Conservation (phyloP, 1,140 invertebrate species). For the Drosophila repletoides region DNA sequence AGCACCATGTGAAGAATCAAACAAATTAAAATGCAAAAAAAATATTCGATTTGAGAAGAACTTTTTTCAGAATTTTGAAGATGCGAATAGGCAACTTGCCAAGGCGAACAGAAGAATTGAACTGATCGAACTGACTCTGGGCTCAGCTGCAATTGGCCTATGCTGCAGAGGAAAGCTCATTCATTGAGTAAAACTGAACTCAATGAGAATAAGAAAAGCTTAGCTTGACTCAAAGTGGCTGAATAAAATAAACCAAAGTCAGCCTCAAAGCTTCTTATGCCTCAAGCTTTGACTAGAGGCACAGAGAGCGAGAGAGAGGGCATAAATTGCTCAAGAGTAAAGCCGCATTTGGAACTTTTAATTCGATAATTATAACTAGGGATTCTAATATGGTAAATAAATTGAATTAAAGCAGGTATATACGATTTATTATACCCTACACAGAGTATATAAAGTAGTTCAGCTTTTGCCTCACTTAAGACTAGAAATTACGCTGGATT, state of each 20-base stretch:
- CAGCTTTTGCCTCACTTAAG: no score
- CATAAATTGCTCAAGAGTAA: no score
- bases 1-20: not conserved
- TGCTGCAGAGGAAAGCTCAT: not conserved
- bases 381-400: no score
- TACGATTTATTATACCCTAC: no score
- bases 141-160: not conserved
- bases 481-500: no score
- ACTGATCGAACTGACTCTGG: constrained; percentile 32
- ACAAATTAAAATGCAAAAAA: not conserved
- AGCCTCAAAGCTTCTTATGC: no score
- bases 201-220: not conserved
- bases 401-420: no score
- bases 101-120: not conserved
- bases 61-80: not conserved
- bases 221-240: not conserved
- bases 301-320: no score
- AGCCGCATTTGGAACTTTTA: no score
- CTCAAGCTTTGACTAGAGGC: no score
- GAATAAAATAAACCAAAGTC: not conserved
- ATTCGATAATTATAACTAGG: no score
- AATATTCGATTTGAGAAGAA: not conserved
- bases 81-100: constrained; percentile 1
- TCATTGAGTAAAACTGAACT: not conserved
- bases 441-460: no score